Evolutionary conservation across 1,140 invertebrate species (phyloP).

Genomic region (Tribolium madens): DNA sequence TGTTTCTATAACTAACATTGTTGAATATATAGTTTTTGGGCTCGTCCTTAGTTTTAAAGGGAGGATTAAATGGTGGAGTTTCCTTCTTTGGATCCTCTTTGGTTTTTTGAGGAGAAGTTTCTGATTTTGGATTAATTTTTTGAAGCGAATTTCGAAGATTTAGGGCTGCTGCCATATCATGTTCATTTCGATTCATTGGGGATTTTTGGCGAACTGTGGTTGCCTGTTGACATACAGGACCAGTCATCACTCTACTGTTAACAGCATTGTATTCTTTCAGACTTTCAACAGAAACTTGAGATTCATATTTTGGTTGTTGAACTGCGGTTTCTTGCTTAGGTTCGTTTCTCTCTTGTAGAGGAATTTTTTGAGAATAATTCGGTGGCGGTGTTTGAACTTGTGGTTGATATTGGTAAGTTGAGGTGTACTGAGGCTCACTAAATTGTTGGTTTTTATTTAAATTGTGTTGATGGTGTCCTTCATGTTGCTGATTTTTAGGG

Average conservation of each 20-base stretch:
- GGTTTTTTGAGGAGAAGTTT: conserved; percentile 18
- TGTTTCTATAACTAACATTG: neutral
- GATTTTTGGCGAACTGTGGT: conserved; percentile 69
- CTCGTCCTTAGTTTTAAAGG: neutral
- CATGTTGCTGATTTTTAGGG: too few species aligned
- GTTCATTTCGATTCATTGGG: conserved; percentile 65
- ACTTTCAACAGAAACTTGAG: conserved; percentile 56
- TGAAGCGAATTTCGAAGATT: conserved; percentile 68
- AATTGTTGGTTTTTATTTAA: conserved; percentile 3
- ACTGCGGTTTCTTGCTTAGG: conserved; percentile 32
- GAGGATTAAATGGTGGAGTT: neutral
- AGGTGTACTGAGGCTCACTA: conserved; percentile 47
- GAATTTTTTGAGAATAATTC: conserved; percentile 19
- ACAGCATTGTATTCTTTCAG: conserved; percentile 67
- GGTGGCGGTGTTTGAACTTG: conserved; percentile 16
- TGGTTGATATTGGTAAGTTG: conserved; percentile 53
- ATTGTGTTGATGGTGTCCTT: neutral
- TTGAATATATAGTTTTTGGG: neutral
- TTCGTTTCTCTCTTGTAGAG: conserved; percentile 10
- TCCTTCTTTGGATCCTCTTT: conserved; percentile 20
- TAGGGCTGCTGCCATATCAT: conserved; percentile 67
- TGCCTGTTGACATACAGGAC: conserved; percentile 73
- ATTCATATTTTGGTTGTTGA: conserved; percentile 48
- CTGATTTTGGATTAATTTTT: conserved; percentile 56
- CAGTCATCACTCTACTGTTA: conserved; percentile 74